These are phyloP conservation scores for Drosophila pectinifera DNA, from an alignment of 1,140 invertebrate genomes.

Conservation along the genomic window DNA sequence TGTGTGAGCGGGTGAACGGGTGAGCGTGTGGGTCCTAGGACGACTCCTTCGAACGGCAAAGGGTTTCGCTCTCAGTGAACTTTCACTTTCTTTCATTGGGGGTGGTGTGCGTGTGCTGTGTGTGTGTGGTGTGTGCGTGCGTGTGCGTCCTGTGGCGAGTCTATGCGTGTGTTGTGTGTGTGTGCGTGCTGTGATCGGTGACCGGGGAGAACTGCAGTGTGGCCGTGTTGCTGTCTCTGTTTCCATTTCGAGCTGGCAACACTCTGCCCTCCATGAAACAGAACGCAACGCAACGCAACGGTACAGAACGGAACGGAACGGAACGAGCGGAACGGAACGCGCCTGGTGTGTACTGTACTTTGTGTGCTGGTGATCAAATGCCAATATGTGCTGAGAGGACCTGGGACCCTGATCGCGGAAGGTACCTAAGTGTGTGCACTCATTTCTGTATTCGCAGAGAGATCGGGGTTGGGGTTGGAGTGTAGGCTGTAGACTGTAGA, in stretches of 20 bases:
- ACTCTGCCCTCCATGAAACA: constrained; percentile 4
- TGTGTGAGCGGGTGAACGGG: constrained; percentile 30
- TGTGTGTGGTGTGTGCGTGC: constrained; percentile 8
- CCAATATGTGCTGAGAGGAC: constrained; percentile 49
- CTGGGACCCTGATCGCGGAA: not conserved
- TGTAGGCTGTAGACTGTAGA: not conserved
- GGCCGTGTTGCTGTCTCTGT: constrained; percentile 4
- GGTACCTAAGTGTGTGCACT: constrained; percentile 9
- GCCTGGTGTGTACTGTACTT: constrained; percentile 20
- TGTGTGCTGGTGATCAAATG: constrained; percentile 31
- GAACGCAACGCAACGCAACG: constrained; percentile 5
- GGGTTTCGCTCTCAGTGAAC: constrained; percentile 14
- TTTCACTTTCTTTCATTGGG: constrained; percentile 14
- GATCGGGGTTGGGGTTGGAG: not conserved
- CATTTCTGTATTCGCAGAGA: constrained; percentile 19
- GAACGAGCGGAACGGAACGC: constrained; percentile 2
- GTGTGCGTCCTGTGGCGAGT: constrained; percentile 28
- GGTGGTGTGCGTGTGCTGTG: constrained; percentile 10
- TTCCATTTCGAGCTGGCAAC: constrained; percentile 6
- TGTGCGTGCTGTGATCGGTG: constrained; percentile 3
- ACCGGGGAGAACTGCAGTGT: constrained; percentile 13
- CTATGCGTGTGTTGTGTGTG: constrained; percentile 13
- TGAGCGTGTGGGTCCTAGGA: constrained; percentile 32
- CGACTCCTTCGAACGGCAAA: constrained; percentile 9
- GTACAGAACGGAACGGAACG: constrained; percentile 9